Evolutionary conservation across 1,140 invertebrate species (phyloP), one percentile per base, ranked within the genome.

Genomic region (Anthonomus grandis): DNA sequence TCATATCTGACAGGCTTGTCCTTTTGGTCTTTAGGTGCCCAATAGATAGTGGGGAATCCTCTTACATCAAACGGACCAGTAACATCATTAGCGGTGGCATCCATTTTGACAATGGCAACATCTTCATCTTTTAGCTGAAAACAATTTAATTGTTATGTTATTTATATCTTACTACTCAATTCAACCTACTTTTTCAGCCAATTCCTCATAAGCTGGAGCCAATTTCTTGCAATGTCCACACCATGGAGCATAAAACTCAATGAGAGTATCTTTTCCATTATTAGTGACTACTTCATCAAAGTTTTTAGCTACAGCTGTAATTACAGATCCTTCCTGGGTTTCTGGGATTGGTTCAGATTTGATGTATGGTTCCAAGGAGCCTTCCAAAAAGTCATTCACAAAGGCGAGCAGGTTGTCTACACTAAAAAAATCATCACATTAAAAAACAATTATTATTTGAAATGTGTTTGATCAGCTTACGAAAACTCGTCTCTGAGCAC

Each of bases 161-260:
- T n/a, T n/a, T n/a, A 10, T 17, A 41, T 13, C 8, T 41, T 9
- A 41, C 17, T 41, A 15, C 25, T n/a, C 21, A n/a, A n/a, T n/a
- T n/a, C n/a, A n/a, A 51, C 62, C 62, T 72, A 89, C 85, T 80
- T 95, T 95, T 56, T 89, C 86, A 41, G 91, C 97, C 22, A 99
- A 77, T 76, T 99, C 95, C 57, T 97, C 94, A 75, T 83, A 98
- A 41, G 93, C 82, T 19, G 97, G 97, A 1, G 92, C 84, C 13
- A 99, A 78, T 73, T 92, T 93, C 77, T 97, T 97, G 79, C 97
- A 99, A 70, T 99, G 97, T 61, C 96, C 96, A 75, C 97, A 99
- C 95, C 95, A 98, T 0, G 95, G 95, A 24, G 95, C 95, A 77
- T 98, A 98, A 77, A 98, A 98, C 75, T 98, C 95, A 62, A 99